Evolutionary conservation across 2,113 vertebrate genomes (phyloP), one percentile per base, ranked within the genome.

Genomic region (Scolopax mira): DNA sequence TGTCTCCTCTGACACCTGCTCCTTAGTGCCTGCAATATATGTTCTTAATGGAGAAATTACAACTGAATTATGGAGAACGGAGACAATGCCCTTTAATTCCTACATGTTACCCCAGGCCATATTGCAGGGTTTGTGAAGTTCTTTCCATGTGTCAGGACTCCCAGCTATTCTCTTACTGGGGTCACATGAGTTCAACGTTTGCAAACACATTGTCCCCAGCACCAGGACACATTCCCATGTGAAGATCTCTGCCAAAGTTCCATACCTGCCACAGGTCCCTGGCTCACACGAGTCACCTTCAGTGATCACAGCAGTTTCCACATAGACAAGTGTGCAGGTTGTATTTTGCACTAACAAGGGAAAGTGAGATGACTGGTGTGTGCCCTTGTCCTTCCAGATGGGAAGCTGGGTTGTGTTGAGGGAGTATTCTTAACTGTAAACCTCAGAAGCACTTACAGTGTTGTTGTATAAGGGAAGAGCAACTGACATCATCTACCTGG

Each of bases 251-350:
- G 3, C 23, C 24, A 35, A 66, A 44, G 16, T 21, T 15, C 30
- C 35, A 8, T 14, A 23, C 13, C 42, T 65, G 24, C 21, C 8
- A 2, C 22, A 48, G 23, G 27, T 74, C 11, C n/a, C 25, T 0
- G 0, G 10, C 19, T 54, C 6, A 8, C 14, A 23, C 1, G 2
- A 61, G 19, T 5, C 3, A 2, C 5, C 44, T 9, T 39, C 60
- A 70, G 46, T 3, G 14, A 33, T 28, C 62, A n/a, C 9, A 24
- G 30, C 6, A 60, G 6, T 8, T 87, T 75, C 18, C n/a, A 18
- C 2, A 6, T 2, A 41, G 49, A 8, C n/a, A 51, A 35, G 16
- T 3, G 16, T 41, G 16, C 18, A 44, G 15, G 18, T 58, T 54
- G 9, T 42, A 7, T 67, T 77, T 49, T 33, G 8, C n/a, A 55